Base-by-base conservation (phyloP, 2,113 vertebrate genomes). In the Chaetura pelagica region DNA sequence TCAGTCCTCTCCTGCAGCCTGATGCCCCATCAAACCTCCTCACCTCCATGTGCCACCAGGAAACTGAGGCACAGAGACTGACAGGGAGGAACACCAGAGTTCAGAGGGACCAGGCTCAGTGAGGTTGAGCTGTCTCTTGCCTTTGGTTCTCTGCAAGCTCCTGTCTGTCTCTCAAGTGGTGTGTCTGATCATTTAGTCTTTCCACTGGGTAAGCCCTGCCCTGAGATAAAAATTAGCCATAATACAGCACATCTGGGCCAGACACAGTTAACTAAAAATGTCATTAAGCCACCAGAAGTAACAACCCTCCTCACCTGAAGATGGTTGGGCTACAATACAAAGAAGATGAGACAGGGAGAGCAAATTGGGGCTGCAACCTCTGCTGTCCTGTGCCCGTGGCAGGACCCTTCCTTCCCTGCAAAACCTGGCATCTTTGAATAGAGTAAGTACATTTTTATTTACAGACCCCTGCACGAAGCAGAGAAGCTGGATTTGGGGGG, bases 51-150 rank as follows among this genome's bases (percentile, higher is more conserved):
- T 59, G 42, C 20, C 55, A 64, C 23, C 17, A 21, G 68, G 77
- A 84, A 76, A 54, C 30, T 1, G 55, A 48, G 64, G 63, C 80
- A 44, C 34, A 2, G 67, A 24, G 61, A 40, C 27, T 2, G 23
- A 6, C 15, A 5, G 17, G 17, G 6, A 23, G 21, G 57, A 52
- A 76, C 61, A 16, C 5, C 1, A 12, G 38, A 21, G 35, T 0
- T 17, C 20, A 22, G 29, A 32, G 71, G 22, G 38, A 7, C 5
- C 32, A 29, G 21, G 18, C 17, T 1, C 42, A 13, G 27, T 0
- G 1, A 55, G 61, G 71, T 23, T 38, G 57, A 42, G 89, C 59
- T 81, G 73, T 73, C 64, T 3, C 64, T 48, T 30, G 23, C 54
- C 79, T 48, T 35, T 7, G 1, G 44, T 19, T 48, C 48, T 19